Evolutionary conservation across 2,797 vertebrate genomes (phyloP).

Genomic region (Scarus forsteni): DNA sequence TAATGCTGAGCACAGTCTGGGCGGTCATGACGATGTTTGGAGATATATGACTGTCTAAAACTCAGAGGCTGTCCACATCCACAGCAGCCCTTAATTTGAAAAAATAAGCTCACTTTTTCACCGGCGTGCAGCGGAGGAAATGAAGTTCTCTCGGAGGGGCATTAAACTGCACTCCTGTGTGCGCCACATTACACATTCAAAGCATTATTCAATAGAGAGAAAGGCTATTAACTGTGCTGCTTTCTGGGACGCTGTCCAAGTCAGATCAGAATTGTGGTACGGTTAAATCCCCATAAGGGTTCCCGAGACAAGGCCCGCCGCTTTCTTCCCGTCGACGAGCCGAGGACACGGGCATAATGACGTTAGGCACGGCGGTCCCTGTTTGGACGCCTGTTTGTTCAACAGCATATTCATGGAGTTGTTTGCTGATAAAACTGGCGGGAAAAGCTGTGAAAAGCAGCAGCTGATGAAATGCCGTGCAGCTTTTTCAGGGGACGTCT

Average conservation of each 20-base stretch:
- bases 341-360: conserved; percentile 70
- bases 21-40: conserved; percentile 31
- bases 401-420: conserved; percentile 75
- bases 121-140: conserved; percentile 65
- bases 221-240: conserved; percentile 80
- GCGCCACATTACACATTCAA: conserved; percentile 81
- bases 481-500: conserved; percentile 35
- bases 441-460: conserved; percentile 44
- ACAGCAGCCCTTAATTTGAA: conserved; percentile 62
- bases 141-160: conserved; percentile 76
- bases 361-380: conserved; percentile 73
- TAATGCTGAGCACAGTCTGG: conserved; percentile 18
- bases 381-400: conserved; percentile 76
- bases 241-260: conserved; percentile 81
- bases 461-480: conserved; percentile 40
- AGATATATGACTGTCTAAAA: conserved; percentile 52
- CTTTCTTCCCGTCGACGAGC: conserved; percentile 63
- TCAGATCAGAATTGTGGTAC: conserved; percentile 77
- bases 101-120: conserved; percentile 73
- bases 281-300: conserved; percentile 78
- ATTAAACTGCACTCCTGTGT: conserved; percentile 76
- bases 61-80: conserved; percentile 27
- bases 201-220: conserved; percentile 83
- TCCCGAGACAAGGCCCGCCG: conserved; percentile 67
- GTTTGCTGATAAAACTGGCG: conserved; percentile 68